phyloP scores from a whole-genome alignment of 2,797 vertebrate genomes.

The Syndactyla subalaris region DNA sequence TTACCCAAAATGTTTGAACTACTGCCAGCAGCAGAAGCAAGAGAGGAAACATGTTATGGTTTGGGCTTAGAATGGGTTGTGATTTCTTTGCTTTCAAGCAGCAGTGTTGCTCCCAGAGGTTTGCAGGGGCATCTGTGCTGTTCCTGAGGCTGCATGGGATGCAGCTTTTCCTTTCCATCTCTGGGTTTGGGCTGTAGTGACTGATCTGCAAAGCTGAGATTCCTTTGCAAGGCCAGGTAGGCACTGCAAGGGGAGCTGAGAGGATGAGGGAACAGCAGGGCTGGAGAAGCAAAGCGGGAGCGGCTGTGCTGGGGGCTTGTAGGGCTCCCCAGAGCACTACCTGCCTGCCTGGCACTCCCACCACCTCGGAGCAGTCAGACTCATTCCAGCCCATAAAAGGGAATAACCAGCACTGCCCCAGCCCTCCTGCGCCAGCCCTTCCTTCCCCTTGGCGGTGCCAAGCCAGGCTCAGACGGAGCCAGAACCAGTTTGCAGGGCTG shows the following conservation, averaged over 20 bases:
- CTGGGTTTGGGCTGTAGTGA: neutral
- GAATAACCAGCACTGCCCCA: neutral
- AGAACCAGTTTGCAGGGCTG: neutral
- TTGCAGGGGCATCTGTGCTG: neutral
- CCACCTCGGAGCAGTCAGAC: neutral
- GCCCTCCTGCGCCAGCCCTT: neutral
- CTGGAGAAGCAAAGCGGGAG: neutral
- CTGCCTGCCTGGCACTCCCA: neutral
- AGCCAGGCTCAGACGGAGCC: neutral
- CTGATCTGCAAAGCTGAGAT: neutral
- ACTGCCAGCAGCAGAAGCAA: neutral
- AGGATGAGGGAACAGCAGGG: neutral
- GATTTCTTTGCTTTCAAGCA: neutral
- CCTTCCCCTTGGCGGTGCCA: neutral
- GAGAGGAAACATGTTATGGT: rapidly evolving
- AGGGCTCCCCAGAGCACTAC: neutral
- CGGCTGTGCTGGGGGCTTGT: neutral
- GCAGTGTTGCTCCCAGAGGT: neutral
- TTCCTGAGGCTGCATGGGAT: neutral
- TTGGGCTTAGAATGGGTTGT: neutral
- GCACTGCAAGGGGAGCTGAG: neutral
- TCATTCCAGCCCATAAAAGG: neutral
- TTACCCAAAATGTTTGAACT: neutral
- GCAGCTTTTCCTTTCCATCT: neutral
- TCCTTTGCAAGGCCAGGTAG: neutral